Percentiles rank a stretch among this genome's conserved stretches.
Evolutionary conservation across 1,140 invertebrate species (phyloP).

Genomic region (Holotrichia oblita): DNA sequence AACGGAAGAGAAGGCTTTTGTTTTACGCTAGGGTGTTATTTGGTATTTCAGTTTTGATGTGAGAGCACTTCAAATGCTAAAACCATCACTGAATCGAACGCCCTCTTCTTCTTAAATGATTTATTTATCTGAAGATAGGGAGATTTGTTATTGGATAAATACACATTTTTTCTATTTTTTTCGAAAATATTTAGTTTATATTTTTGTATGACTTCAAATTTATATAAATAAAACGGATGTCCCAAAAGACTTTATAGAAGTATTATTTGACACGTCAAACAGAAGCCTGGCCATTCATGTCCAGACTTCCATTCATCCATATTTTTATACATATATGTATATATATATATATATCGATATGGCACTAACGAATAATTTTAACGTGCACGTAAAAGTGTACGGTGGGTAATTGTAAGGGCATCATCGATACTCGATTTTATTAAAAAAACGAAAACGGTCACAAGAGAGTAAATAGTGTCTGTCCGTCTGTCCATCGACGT

Average conservation of each 20-base stretch:
- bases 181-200: too few species aligned
- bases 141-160: background rate
- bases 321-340: background rate
- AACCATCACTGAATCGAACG: constrained; percentile 3
- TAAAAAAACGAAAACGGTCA: background rate
- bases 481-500: background rate
- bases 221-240: background rate
- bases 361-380: background rate
- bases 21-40: constrained; percentile 40
- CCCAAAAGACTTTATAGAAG: background rate
- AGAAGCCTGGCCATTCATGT: background rate
- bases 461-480: constrained; percentile 2
- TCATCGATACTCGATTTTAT: constrained; percentile 20
- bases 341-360: constrained; percentile 4
- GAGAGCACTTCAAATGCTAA: background rate
- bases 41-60: constrained; percentile 24
- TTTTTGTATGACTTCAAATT: too few species aligned
- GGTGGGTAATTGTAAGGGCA: background rate
- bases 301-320: background rate
- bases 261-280: background rate
- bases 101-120: background rate
- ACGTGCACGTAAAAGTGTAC: background rate
- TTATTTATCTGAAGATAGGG: constrained; percentile 2
- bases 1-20: constrained; percentile 30
- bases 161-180: background rate